Evolutionary conservation across 2,888 invertebrate genomes (phyloP).

Genomic region (Tenthredo amoena): DNA sequence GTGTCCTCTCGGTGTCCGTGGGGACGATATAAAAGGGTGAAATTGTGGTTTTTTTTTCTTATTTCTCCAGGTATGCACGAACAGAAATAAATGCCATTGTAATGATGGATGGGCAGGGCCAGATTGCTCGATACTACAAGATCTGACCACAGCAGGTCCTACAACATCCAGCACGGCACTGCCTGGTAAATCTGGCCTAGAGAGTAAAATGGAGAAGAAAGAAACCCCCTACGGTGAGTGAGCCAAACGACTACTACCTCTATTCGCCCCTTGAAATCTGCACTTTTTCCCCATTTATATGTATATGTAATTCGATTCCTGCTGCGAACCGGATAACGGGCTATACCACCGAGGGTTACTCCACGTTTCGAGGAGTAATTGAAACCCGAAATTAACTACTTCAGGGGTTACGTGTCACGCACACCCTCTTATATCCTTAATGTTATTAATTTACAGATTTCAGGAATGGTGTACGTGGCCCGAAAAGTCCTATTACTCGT

Average conservation of each 20-base stretch:
- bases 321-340: conserved; percentile 27
- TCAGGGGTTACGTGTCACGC: conserved; percentile 14
- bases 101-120: conserved; percentile 92
- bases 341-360: not conserved
- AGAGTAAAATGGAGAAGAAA: conserved; percentile 89
- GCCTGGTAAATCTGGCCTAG: conserved; percentile 78
- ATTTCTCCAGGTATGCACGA: conserved; percentile 90
- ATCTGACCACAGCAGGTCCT: conserved; percentile 82
- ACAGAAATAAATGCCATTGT: conserved; percentile 95
- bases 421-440: not conserved
- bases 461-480: not conserved
- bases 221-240: conserved; percentile 96
- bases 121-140: conserved; percentile 91
- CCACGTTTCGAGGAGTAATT: conserved; percentile 9
- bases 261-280: conserved; percentile 19
- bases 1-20: not conserved
- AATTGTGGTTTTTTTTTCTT: conserved; percentile 50
- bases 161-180: conserved; percentile 81
- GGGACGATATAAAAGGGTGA: not conserved
- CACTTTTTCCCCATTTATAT: conserved; percentile 13
- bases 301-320: conserved; percentile 20
- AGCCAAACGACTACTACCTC: conserved; percentile 37
- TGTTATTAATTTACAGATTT: conserved; percentile 35
- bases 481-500: not conserved
- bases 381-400: conserved; percentile 24